Evolutionary conservation across 2,888 invertebrate genomes (phyloP).

Genomic region (Dryocosmus kuriphilus): DNA sequence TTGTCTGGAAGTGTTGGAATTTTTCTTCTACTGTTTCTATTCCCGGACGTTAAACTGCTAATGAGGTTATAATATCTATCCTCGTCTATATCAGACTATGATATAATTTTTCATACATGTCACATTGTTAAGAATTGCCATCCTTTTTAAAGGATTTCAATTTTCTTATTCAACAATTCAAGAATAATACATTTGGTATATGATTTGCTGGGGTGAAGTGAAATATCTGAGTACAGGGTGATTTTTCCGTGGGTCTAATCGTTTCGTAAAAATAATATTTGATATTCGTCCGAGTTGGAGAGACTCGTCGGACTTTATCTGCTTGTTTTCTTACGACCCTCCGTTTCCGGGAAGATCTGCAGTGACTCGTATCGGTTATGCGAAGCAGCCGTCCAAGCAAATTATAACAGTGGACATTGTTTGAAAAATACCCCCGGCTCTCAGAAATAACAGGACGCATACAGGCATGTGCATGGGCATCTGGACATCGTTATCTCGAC

Average conservation of each 20-base stretch:
- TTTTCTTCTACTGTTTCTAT: too few relatives aligned
- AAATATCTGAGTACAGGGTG: background rate
- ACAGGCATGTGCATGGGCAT: constrained; percentile 53
- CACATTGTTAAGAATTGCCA: too few relatives aligned
- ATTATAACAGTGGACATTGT: constrained; percentile 73
- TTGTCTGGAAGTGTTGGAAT: too few relatives aligned
- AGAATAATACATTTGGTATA: background rate
- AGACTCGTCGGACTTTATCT: constrained; percentile 49
- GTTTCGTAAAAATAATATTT: constrained; percentile 47
- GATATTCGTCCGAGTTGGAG: constrained; percentile 22
- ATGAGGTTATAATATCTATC: too few relatives aligned
- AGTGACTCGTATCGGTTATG: constrained; percentile 67
- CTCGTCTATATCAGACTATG: too few relatives aligned
- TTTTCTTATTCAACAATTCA: background rate
- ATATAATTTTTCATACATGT: too few relatives aligned
- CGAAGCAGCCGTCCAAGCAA: constrained; percentile 72
- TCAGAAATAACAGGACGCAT: constrained; percentile 69
- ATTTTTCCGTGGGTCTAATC: constrained; percentile 23
- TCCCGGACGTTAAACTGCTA: too few relatives aligned
- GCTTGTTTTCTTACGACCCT: constrained; percentile 61
- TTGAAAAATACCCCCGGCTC: constrained; percentile 70
- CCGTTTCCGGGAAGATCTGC: constrained; percentile 55
- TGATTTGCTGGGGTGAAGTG: background rate
- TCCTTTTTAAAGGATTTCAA: background rate
- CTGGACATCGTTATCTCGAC: constrained; percentile 71